These are phyloP conservation scores for Oreochromis tanganicae DNA, from an alignment of 2,113 vertebrate genomes.

Conservation along the genomic window DNA sequence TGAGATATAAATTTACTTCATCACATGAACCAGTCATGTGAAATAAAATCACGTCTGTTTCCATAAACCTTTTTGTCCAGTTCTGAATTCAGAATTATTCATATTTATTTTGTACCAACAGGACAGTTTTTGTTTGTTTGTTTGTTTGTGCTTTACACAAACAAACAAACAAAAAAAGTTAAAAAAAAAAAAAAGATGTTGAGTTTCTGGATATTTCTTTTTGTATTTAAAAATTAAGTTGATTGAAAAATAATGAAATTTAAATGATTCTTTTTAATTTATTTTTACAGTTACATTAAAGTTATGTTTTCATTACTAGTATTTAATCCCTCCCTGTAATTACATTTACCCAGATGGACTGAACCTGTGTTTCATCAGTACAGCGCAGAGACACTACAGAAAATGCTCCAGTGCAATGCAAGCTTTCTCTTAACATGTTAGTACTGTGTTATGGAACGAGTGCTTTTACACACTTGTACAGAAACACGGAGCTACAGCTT, in stretches of 20 bases:
- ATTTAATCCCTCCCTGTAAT: rapidly evolving
- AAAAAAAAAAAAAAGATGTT: background rate
- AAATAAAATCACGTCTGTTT: background rate
- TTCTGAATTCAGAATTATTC: background rate
- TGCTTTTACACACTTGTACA: background rate
- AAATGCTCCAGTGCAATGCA: background rate
- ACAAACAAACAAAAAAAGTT: background rate
- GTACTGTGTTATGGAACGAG: background rate
- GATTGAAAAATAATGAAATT: background rate
- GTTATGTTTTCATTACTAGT: rapidly evolving
- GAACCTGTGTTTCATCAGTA: background rate
- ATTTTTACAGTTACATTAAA: background rate
- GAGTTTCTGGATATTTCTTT: background rate
- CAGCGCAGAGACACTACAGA: background rate
- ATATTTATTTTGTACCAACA: background rate
- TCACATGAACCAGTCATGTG: background rate
- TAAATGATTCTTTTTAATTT: rapidly evolving
- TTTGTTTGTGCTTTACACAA: background rate
- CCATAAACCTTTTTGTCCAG: background rate
- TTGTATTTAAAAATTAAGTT: background rate
- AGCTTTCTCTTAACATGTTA: background rate
- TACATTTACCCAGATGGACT: background rate
- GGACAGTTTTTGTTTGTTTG: background rate
- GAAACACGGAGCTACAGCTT: background rate
- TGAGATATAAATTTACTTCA: background rate